These are phyloP conservation scores for Eristalinus sepulchralis DNA, from an alignment of 2,888 invertebrate species.

Conservation along the genomic window DNA sequence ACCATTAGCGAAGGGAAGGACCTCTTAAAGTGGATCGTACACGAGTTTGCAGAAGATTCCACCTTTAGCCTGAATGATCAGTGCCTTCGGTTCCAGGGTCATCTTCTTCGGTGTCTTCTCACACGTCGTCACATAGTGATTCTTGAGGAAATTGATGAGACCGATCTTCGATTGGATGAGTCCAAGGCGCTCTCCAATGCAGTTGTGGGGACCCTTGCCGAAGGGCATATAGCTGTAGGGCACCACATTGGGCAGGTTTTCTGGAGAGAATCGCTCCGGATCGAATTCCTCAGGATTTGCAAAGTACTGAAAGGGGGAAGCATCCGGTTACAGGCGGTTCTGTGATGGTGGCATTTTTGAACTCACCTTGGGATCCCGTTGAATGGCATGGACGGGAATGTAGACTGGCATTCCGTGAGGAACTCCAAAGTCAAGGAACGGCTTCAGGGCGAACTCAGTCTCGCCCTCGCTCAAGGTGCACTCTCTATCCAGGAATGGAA, in stretches of 20 bases:
- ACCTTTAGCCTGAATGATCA: conserved; percentile 65
- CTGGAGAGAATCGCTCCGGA: conserved; percentile 74
- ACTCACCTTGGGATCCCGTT: conserved; percentile 70
- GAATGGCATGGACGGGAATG: conserved; percentile 69
- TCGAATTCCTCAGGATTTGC: conserved; percentile 73
- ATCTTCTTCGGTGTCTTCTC: conserved; percentile 52
- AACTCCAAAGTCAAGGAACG: conserved; percentile 66
- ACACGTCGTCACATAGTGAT: conserved; percentile 53
- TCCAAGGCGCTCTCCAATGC: conserved; percentile 73
- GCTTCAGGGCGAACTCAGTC: conserved; percentile 65
- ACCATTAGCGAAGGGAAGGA: too few species aligned
- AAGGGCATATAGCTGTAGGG: conserved; percentile 73
- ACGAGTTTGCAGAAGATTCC: conserved; percentile 68
- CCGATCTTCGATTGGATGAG: conserved; percentile 68
- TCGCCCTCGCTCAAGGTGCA: conserved; percentile 45
- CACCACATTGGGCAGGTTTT: conserved; percentile 71
- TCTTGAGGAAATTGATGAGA: conserved; percentile 68
- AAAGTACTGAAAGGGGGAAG: conserved; percentile 53
- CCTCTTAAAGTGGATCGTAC: conserved; percentile 46
- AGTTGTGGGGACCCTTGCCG: conserved; percentile 73
- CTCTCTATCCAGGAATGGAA: conserved; percentile 72
- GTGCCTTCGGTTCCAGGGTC: conserved; percentile 64
- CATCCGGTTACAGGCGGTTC: background rate
- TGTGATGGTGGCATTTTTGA: background rate
- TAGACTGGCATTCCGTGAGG: conserved; percentile 72